phyloP scores from a whole-genome alignment of 2,113 vertebrate species.

The Geococcyx californianus region DNA sequence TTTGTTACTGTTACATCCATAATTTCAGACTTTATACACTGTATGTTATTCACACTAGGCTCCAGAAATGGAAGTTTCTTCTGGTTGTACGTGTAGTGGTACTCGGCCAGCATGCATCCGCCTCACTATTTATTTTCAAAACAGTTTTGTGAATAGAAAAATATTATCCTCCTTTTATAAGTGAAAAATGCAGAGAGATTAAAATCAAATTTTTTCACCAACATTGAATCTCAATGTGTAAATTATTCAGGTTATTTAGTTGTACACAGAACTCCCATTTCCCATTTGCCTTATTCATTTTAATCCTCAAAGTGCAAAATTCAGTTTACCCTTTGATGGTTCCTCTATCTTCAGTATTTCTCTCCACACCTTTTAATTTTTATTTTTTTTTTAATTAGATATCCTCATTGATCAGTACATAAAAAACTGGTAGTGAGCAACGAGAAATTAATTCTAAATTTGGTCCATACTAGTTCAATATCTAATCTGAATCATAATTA shows the following conservation, averaged over 20 bases:
- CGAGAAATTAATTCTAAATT: neutral
- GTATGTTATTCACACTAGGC: neutral
- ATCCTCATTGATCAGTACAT: neutral
- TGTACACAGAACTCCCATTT: neutral
- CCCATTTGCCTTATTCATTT: neutral
- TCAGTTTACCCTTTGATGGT: neutral
- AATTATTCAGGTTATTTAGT: neutral
- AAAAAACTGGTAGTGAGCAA: neutral
- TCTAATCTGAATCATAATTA: neutral
- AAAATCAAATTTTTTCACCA: neutral
- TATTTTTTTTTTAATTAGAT: neutral
- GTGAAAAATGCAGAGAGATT: neutral
- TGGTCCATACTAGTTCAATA: neutral
- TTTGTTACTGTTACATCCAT: neutral
- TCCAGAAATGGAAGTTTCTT: neutral
- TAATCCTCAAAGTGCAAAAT: neutral
- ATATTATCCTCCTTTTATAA: neutral
- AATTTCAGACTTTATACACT: neutral
- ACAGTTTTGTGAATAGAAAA: neutral
- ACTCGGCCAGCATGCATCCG: neutral
- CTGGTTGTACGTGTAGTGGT: neutral
- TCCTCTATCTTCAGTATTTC: neutral
- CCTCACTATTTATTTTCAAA: neutral
- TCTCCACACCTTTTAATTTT: neutral
- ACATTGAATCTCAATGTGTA: neutral